A percentile compares a stretch with the other conserved stretches of the same genome.
phyloP scores from a whole-genome alignment of 2,113 vertebrate species.

The Psephotus haematonotus region DNA sequence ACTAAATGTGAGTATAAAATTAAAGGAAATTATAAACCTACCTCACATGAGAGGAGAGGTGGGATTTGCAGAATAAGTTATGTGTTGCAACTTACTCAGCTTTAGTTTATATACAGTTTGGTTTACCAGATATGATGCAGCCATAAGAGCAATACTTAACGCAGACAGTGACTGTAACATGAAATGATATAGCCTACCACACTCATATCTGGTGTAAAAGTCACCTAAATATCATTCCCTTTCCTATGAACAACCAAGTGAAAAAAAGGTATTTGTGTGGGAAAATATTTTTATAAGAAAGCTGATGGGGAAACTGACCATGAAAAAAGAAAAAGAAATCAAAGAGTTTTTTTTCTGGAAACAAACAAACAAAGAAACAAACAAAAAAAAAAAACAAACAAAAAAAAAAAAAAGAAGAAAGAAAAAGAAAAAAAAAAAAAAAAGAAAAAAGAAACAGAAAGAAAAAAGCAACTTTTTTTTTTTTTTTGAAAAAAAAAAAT shows the following conservation, averaged over 20 bases:
- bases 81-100: neutral
- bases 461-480: neutral
- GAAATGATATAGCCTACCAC: neutral
- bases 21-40: neutral
- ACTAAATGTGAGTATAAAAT: neutral
- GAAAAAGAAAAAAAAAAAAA: too few relatives aligned
- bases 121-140: neutral
- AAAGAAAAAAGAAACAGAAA: neutral
- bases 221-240: neutral
- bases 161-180: neutral
- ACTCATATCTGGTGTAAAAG: neutral
- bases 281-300: neutral
- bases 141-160: neutral
- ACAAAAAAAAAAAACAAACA: too few relatives aligned
- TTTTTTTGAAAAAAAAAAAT: neutral
- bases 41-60: neutral
- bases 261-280: neutral
- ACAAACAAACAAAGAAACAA: too few relatives aligned
- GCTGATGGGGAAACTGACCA: neutral
- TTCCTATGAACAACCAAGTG: neutral
- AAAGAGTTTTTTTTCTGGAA: neutral
- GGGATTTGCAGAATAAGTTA: neutral
- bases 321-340: neutral
- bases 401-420: too few relatives aligned
- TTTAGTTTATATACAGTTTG: neutral